A percentile compares a stretch with the other conserved stretches of the same genome.
Conservation (phyloP, 2,888 invertebrate genomes). For the Choristoneura rosaceana region DNA sequence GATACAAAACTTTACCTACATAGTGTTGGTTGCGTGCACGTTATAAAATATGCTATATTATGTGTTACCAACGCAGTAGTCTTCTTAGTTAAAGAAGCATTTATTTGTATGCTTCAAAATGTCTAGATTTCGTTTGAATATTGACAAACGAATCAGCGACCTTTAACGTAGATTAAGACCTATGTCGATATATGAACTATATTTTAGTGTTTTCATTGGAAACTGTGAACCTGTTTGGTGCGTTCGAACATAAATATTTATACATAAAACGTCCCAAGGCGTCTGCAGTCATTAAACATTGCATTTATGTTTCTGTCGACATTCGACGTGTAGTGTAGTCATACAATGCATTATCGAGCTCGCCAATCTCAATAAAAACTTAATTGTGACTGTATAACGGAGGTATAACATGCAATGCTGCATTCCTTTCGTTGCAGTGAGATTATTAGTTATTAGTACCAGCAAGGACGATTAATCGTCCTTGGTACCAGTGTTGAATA, state of each 20-base stretch:
- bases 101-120: too few relatives aligned
- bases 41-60: too few relatives aligned
- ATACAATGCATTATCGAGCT: slow-evolving; percentile 29
- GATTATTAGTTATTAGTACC: too few relatives aligned
- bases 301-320: slow-evolving; percentile 5
- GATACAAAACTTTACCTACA: too few relatives aligned
- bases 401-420: slow-evolving; percentile 11
- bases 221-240: slow-evolving; percentile 20
- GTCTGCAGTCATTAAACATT: slow-evolving; percentile 14
- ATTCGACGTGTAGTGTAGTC: background rate
- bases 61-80: too few relatives aligned
- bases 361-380: slow-evolving; percentile 32
- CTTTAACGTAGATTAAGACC: background rate
- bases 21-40: too few relatives aligned
- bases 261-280: slow-evolving; percentile 17
- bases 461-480: too few relatives aligned
- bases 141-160: background rate
- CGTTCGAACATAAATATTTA: slow-evolving; percentile 17
- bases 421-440: background rate
- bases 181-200: background rate
- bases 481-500: background rate
- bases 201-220: background rate
- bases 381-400: slow-evolving; percentile 23
- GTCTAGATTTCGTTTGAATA: too few relatives aligned
- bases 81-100: too few relatives aligned